phyloP scores from a whole-genome alignment of 1,140 invertebrate species.

The Spodoptera litura region DNA sequence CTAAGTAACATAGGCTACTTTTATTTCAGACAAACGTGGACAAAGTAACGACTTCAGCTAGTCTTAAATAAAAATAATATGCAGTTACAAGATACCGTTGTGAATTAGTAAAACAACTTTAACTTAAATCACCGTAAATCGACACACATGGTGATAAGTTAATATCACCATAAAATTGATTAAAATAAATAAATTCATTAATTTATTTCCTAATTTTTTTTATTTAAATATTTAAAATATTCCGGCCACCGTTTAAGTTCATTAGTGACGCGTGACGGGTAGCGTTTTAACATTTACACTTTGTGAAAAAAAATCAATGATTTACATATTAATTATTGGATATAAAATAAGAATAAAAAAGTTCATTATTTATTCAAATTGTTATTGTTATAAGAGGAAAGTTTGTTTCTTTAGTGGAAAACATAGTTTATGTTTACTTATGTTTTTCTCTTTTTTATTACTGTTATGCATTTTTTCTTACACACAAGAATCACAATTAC shows the following conservation, averaged over 20 bases:
- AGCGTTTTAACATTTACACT: slow-evolving; percentile 24
- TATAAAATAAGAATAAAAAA: background rate
- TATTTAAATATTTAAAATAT: background rate
- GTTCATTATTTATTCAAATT: too few species aligned
- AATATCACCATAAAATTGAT: background rate
- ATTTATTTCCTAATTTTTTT: slow-evolving; percentile 3
- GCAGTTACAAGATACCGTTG: too few species aligned
- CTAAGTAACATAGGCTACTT: too few species aligned
- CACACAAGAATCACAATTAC: too few species aligned
- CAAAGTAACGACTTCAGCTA: too few species aligned
- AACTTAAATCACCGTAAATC: background rate
- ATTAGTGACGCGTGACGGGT: background rate
- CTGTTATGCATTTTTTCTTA: too few species aligned
- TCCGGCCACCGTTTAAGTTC: background rate
- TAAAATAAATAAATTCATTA: slow-evolving; percentile 1
- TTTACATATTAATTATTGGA: slow-evolving; percentile 17
- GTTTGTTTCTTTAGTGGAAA: background rate
- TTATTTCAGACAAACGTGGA: too few species aligned
- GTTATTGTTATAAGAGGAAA: background rate
- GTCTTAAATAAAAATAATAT: too few species aligned
- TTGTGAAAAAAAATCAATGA: background rate
- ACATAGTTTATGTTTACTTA: background rate
- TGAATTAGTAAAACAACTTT: background rate
- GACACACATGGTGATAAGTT: background rate
- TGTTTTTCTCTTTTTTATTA: too few species aligned